Evolutionary conservation across 2,888 invertebrate genomes (phyloP), one percentile per base, ranked within the genome.

Genomic region (Pseudococcus jackbeardsleyi): DNA sequence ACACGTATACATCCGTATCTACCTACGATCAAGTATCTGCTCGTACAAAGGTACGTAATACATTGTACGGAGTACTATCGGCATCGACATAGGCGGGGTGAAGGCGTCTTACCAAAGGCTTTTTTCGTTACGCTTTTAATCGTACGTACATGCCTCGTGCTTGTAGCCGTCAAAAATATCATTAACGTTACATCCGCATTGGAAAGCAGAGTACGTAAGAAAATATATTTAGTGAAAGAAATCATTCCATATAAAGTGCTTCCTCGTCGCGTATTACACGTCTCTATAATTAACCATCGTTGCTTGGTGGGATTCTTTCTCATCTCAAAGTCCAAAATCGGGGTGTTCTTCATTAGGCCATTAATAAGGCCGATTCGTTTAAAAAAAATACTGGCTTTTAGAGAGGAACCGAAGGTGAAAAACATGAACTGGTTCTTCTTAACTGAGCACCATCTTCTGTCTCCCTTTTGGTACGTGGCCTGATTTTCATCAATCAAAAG

Each of bases 181-280:
- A 82, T 82, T 82, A 82, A 82, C 79, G 79, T 82, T 82, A 82
- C 79, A 82, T 82, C 79, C 79, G 79, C 19, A 82, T 46, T 82
- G 79, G 46, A 82, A 46, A 33, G n/a, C 11, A 46, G 79, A 82
- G 22, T 64, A 64, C 64, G 11, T 64, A 64, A 17, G n/a, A n/a
- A 59, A n/a, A 59, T n/a, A 59, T 17, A 59, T 15, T 7, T 59
- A 59, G 19, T 64, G 64, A 82, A 46, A 82, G 33, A 72, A 82
- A 42, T 42, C 79, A 82, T 82, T 72, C 46, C 42, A 9, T 82
- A 46, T 82, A 82, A 82, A 82, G 46, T 46, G 79, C 79, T 82
- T 19, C 79, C 46, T 82, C 79, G 33, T 79, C 42, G 19, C 19
- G 11, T 42, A 42, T 64, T 22, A 64, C 64, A 64, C 19, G 64